These are phyloP conservation scores for Sphaerodactylus townsendi DNA, from an alignment of 2,113 vertebrate genomes.

Conservation along the genomic window DNA sequence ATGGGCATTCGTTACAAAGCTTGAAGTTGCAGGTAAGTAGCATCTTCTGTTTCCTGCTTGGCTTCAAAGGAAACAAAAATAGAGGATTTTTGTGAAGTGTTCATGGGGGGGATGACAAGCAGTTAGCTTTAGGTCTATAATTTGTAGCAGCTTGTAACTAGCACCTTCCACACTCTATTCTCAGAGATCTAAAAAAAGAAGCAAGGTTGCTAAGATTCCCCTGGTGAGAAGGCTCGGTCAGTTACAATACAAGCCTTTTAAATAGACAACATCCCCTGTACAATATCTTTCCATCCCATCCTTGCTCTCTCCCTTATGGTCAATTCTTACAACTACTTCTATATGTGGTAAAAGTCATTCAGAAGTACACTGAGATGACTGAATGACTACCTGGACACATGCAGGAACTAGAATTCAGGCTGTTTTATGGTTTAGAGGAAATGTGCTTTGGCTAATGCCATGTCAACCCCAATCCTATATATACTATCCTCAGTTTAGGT, in stretches of 20 bases:
- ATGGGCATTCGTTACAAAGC: neutral
- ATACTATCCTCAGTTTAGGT: neutral
- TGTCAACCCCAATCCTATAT: neutral
- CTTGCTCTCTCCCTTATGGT: accelerated
- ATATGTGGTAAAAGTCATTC: neutral
- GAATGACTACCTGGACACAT: neutral
- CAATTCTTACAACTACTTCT: neutral
- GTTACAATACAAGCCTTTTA: neutral
- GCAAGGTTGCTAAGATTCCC: slow-evolving; percentile 44
- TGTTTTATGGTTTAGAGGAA: neutral
- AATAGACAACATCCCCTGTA: neutral
- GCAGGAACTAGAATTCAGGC: neutral
- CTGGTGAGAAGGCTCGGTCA: slow-evolving; percentile 11
- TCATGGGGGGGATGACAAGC: slow-evolving; percentile 60
- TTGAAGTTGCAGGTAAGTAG: neutral
- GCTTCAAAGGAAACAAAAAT: slow-evolving; percentile 14
- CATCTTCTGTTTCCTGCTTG: neutral
- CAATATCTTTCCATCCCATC: neutral
- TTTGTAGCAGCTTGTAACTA: slow-evolving; percentile 58
- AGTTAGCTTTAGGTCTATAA: slow-evolving; percentile 66
- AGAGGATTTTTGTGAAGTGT: neutral
- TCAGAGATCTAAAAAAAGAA: slow-evolving; percentile 59
- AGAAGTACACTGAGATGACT: neutral
- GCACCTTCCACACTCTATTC: slow-evolving; percentile 58
- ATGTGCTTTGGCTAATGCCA: neutral